A percentile compares a stretch with the other conserved stretches of the same genome.
These are phyloP conservation scores for Hemicentrotus pulcherrimus DNA, from an alignment of 35 echinoderm and acorn worm species.

Conservation along the genomic window DNA sequence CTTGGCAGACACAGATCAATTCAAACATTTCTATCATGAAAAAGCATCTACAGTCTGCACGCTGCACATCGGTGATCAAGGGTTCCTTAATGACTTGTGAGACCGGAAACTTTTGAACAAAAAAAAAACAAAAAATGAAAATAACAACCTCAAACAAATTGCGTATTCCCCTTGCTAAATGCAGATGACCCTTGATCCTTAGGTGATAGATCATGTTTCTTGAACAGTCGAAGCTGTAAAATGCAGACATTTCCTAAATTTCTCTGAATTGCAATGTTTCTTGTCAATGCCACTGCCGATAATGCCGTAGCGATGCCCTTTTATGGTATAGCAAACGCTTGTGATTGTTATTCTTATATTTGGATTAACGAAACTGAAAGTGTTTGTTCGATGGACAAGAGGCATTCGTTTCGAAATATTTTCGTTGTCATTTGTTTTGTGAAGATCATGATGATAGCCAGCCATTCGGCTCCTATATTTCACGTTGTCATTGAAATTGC, in stretches of 20 bases:
- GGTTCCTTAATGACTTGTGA: background rate
- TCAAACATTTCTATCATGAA: too few relatives aligned
- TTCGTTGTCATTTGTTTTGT: background rate
- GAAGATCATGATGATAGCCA: too few relatives aligned
- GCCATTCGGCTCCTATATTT: too few relatives aligned
- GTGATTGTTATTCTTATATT: background rate
- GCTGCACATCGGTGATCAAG: background rate
- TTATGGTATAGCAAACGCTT: background rate
- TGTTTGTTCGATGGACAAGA: background rate
- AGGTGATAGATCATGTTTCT: background rate
- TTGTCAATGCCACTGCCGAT: background rate
- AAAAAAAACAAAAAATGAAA: background rate
- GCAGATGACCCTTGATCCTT: background rate
- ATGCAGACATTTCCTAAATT: background rate
- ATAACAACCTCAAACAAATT: background rate
- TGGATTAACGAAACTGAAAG: conserved; percentile 18
- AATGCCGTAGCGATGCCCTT: background rate
- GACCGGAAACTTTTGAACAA: background rate
- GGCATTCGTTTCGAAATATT: background rate
- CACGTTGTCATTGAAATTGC: too few relatives aligned
- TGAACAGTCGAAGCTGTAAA: background rate
- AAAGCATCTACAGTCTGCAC: background rate
- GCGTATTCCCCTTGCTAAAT: background rate
- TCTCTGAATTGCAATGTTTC: background rate
- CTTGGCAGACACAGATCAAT: too few relatives aligned